Evolutionary conservation across 2,797 vertebrate species (phyloP), one percentile per base, ranked within the genome.

Genomic region (Melopsittacus undulatus): DNA sequence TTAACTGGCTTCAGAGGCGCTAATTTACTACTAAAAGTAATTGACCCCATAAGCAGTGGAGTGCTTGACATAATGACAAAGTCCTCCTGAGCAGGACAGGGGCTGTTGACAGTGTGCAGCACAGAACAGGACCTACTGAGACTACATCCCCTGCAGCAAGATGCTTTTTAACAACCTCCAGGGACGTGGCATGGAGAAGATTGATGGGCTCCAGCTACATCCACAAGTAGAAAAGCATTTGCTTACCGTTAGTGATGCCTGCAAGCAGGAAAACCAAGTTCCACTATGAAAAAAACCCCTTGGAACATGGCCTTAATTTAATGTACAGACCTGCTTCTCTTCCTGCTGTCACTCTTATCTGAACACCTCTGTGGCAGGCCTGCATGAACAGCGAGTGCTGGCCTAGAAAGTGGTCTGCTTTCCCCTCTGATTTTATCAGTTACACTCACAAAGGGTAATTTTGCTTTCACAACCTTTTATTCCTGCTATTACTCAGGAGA

Each of bases 331-430:
- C 52, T 43, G 82, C 6, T 75, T 89, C 49, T 74, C 46, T 36
- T 92, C 49, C 26, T 59, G 11, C 85, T 87, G 88, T 30, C 90
- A 34, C 67, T 72, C 9, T 4, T n/a, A n/a, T 42, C 86, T 21
- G 48, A 83, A 13, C 72, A 29, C 72, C 24, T 36, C 81, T 54
- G 34, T 62, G 7, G 9, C 89, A 78, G 48, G 56, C 43, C 86
- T 36, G 43, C 17, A 16, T 10, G 27, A 61, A 38, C 40, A 77
- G 89, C 5, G 0, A 4, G 26, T 13, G 66, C 38, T n/a, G 38
- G 59, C 83, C 94, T 83, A 85, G 82, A 80, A 94, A 92, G 63
- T 23, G 29, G 21, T 75, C 85, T 90, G 79, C 75, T n/a, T 27
- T 80, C 48, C 46, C 26, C 64, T 59, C 38, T 1, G 42, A 70